Percentiles rank a stretch among this genome's conserved stretches.
Evolutionary conservation across 1,140 invertebrate species (phyloP).

Genomic region (Parapsyche elsis): DNA sequence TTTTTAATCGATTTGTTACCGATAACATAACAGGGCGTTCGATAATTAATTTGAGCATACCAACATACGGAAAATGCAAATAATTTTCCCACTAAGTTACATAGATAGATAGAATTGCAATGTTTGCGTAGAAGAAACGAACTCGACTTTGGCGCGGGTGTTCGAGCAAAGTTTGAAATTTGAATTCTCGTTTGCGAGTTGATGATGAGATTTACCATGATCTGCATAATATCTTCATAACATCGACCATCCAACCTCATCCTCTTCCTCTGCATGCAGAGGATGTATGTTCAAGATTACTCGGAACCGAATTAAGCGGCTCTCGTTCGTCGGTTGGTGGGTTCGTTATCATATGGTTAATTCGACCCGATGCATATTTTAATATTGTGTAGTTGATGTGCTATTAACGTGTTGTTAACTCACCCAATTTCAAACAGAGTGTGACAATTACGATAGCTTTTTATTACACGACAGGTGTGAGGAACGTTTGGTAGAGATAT

Average conservation of each 20-base stretch:
- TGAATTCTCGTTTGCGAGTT: slow-evolving; percentile 13
- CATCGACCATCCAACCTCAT: neutral
- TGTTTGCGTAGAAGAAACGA: too few species aligned
- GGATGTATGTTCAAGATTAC: slow-evolving; percentile 18
- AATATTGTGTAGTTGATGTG: neutral
- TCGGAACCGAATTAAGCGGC: slow-evolving; percentile 9
- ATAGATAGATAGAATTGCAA: too few species aligned
- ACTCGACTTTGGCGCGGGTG: too few species aligned
- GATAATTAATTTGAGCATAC: too few species aligned
- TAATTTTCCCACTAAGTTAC: too few species aligned
- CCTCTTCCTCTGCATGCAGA: neutral
- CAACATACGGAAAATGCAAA: too few species aligned
- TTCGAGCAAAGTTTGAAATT: neutral
- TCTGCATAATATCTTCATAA: slow-evolving; percentile 19
- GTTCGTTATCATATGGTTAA: neutral
- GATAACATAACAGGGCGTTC: too few species aligned
- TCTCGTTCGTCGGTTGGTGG: neutral
- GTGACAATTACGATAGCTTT: neutral
- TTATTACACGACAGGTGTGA: neutral
- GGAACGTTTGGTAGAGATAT: too few species aligned
- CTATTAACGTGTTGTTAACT: too few species aligned
- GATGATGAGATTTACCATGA: slow-evolving; percentile 4
- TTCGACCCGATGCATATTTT: neutral
- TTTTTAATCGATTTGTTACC: too few species aligned
- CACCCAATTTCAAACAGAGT: too few species aligned